Evolutionary conservation across 2,888 invertebrate species (phyloP), one percentile per base, ranked within the genome.

Genomic region (Tetramorium bicarinatum): DNA sequence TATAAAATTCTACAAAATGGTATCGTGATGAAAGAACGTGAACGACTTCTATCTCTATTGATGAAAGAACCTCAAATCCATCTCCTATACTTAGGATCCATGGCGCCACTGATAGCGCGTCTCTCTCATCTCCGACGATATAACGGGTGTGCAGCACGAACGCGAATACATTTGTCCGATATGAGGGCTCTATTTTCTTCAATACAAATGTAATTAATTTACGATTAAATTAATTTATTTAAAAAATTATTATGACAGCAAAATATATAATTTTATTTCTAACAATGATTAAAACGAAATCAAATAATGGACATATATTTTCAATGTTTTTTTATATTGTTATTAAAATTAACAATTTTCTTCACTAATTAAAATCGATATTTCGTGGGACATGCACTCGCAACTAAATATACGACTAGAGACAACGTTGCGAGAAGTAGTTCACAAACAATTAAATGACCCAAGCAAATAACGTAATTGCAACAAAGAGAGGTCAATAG

Each of bases 41-140:
- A 67, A 38, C 69, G 9, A 15, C 61, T 54, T 64, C 67, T 41
- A 62, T 76, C 47, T 41, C 54, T 62, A 56, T 38, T 25, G 21
- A 67, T 49, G 59, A 29, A 54, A 47, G 54, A 64, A 80, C 56
- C 71, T 80, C 74, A 85, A 77, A 62, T 82, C 67, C 80, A 87
- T 64, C 76, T 69, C 47, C 74, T 74, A 52, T 56, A 71, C 67
- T 79, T 79, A 79, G 61, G 71, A 52, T 59, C 44, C 71, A 34
- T 66, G 81, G 81, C 85, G 85, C 85, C 85, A 87, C 29, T 66
- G 47, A 54, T 6, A 38, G 47, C 61, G 29, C 72, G 64, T 75
- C 64, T 71, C 41, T 62, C 61, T 52, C 47, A 25, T 75, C 21
- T 13, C 47, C 41, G 64, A 54, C 59, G 21, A 61, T 64, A 52